A percentile compares a stretch with the other conserved stretches of the same genome.
phyloP scores from a whole-genome alignment of 2,113 vertebrate genomes.

The Microtus montanus region DNA sequence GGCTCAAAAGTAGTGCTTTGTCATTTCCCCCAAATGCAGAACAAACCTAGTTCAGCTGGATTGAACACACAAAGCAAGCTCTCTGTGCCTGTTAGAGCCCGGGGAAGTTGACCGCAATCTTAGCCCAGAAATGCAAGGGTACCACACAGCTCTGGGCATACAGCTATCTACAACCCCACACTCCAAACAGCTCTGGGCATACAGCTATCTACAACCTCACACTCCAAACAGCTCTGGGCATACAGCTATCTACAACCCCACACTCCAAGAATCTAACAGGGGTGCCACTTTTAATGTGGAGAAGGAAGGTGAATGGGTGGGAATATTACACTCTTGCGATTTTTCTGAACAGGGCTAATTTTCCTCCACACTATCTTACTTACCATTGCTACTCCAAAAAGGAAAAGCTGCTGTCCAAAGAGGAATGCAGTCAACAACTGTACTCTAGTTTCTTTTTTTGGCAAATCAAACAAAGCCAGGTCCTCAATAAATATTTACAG shows the following conservation, averaged over 20 bases:
- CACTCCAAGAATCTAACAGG: not conserved
- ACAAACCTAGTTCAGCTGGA: not conserved
- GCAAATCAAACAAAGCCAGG: slow-evolving; percentile 24
- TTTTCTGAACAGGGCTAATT: not conserved
- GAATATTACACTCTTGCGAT: not conserved
- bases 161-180: not conserved
- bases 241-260: not conserved
- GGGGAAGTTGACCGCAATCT: not conserved
- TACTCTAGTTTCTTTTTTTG: not conserved
- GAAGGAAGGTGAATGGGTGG: not conserved
- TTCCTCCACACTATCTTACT: not conserved
- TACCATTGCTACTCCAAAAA: not conserved
- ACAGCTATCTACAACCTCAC: not conserved
- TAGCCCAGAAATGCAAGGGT: not conserved
- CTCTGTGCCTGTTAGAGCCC: not conserved
- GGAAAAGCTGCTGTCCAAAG: not conserved
- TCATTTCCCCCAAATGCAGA: not conserved
- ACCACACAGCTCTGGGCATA: not conserved
- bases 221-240: not conserved
- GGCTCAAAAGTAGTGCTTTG: not conserved
- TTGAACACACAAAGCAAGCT: not conserved
- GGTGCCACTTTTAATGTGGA: not conserved
- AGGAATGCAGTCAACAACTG: not conserved
- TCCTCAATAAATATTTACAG: not conserved
- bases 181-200: not conserved